Base-by-base conservation (phyloP, 1,140 invertebrate species). In the Plodia interpunctella region DNA sequence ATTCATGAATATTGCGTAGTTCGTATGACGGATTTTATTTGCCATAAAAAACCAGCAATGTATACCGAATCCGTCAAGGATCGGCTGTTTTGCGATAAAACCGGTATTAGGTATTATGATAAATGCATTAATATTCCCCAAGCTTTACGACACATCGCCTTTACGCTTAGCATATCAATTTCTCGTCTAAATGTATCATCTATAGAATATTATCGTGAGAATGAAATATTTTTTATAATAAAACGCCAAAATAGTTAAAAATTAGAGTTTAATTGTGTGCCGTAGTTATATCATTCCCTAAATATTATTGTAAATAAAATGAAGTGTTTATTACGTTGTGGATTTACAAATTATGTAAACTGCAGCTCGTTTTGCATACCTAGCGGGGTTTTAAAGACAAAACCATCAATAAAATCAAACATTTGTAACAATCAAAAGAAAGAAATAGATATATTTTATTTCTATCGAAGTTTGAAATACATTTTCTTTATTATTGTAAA, bases 171-270 rank as follows among this genome's bases (percentile, higher is more conserved):
- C 38, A 44, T 44, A 44, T 44, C 49, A 51, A 51, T 51, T 20
- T 51, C 10, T 11, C 10, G 20, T 20, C 49, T n/a, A 49, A 11
- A 49, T 18, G 15, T 49, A 49, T 49, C 13, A 9, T 15, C 18
- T 15, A 25, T 51, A 51, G 9, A 20, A 9, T 51, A 20, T 13
- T 19, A 13, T 19, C 10, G 49, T 51, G 49, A 20, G 19, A 51
- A 51, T 51, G 49, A 51, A 10, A 5, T 51, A 51, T 51, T 51
- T n/a, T 51, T 51, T 51, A 51, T 51, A 20, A 21, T 51, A 51
- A 44, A 44, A 44, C 5, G 49, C 49, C 49, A 51, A 51, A 51
- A 51, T 51, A 51, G 49, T 51, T 51, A 19, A 51, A 51, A 51
- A 20, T 21, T 20, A 20, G 15, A 51, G 4, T 20, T 19, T 20